Evolutionary conservation across 1,140 invertebrate species (phyloP).

Genomic region (Megathymus violae): DNA sequence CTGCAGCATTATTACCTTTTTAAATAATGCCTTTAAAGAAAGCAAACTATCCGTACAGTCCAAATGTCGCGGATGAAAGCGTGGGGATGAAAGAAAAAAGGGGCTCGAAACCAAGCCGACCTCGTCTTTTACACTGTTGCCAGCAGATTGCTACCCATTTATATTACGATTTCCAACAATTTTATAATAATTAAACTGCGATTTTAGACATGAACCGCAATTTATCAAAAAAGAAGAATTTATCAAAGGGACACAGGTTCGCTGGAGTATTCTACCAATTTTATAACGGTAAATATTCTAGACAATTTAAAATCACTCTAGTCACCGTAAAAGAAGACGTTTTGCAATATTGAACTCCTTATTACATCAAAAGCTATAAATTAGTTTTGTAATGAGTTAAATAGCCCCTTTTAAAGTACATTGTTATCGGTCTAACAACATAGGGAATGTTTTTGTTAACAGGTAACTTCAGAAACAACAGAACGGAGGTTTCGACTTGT

Average conservation of each 20-base stretch:
- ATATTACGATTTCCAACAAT: too few relatives aligned
- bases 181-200: not conserved
- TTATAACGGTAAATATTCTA: too few relatives aligned
- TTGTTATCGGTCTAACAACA: constrained; percentile 45
- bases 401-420: constrained; percentile 43
- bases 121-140: not conserved
- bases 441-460: constrained; percentile 71
- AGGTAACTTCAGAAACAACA: constrained; percentile 71
- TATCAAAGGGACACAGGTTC: too few relatives aligned
- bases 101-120: not conserved
- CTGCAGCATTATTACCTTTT: not conserved
- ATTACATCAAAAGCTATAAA: too few relatives aligned
- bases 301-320: too few relatives aligned
- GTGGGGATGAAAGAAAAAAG: not conserved
- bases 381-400: not conserved
- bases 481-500: constrained; percentile 64
- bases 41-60: not conserved
- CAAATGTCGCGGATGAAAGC: not conserved
- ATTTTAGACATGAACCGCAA: too few relatives aligned
- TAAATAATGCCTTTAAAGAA: not conserved
- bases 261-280: too few relatives aligned
- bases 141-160: not conserved
- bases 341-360: too few relatives aligned
- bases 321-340: too few relatives aligned
- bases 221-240: too few relatives aligned